Percentiles rank a stretch among this genome's conserved stretches.
phyloP scores from a whole-genome alignment of 2,113 vertebrate genomes.

The Orycteropus afer region DNA sequence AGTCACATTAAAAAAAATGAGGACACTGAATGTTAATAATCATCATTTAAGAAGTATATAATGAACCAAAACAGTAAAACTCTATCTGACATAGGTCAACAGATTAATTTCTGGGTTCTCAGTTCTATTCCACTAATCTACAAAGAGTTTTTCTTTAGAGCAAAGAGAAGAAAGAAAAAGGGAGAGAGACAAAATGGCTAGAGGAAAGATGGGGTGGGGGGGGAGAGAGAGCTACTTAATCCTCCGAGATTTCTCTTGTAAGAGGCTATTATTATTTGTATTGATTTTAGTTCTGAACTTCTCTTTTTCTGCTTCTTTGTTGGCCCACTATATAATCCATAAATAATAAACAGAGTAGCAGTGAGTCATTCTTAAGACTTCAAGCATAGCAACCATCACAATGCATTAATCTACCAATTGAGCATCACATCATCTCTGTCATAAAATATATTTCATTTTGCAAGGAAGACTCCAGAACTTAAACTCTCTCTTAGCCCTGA shows the following conservation, averaged over 20 bases:
- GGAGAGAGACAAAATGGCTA: background rate
- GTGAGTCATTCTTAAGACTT: constrained; percentile 68
- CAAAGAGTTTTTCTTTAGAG: constrained; percentile 58
- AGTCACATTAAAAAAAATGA: constrained; percentile 64
- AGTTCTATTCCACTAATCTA: no score
- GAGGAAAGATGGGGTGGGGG: background rate
- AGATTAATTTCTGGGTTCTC: no score
- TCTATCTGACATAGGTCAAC: no score
- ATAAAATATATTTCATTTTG: constrained; percentile 54
- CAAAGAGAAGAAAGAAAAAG: background rate
- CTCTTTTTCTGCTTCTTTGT: constrained; percentile 67
- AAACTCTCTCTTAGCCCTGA: background rate
- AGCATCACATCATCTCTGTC: constrained; percentile 24
- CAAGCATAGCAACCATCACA: constrained; percentile 67
- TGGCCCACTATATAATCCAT: constrained; percentile 76
- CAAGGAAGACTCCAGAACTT: background rate
- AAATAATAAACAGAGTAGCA: constrained; percentile 82
- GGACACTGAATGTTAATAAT: constrained; percentile 48
- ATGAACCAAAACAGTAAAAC: constrained; percentile 72
- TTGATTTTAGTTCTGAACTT: constrained; percentile 85
- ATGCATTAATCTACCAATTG: constrained; percentile 59
- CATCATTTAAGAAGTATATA: constrained; percentile 43
- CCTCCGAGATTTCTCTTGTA: constrained; percentile 75
- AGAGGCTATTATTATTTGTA: constrained; percentile 85
- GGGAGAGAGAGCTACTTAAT: constrained; percentile 52